Evolutionary conservation across 2,797 vertebrate species (phyloP).

Genomic region (Clarias pachynema): DNA sequence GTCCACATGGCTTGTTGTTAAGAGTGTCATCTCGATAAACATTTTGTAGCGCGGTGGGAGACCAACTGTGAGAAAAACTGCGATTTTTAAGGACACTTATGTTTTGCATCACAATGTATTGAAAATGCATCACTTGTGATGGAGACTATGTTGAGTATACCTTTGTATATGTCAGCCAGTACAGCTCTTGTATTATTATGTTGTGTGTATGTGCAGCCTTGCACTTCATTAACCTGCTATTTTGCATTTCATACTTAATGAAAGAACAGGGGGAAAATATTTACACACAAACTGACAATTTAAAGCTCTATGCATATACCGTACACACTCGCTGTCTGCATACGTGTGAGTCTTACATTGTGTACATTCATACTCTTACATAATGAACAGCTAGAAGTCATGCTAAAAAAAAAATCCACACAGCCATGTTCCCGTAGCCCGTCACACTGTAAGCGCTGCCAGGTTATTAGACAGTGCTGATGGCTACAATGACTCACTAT

Average conservation of each 20-base stretch:
- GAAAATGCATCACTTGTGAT: too few species aligned
- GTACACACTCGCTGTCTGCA: conserved; percentile 28
- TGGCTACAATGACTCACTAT: conserved; percentile 29
- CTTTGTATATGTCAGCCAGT: too few species aligned
- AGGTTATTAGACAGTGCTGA: conserved; percentile 46
- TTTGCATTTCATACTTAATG: not conserved
- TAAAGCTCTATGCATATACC: not conserved
- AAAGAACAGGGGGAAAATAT: not conserved
- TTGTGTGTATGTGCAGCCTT: not conserved
- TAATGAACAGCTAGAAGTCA: conserved; percentile 52
- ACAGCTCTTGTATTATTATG: too few species aligned
- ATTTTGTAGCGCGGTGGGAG: too few species aligned
- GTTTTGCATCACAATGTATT: too few species aligned
- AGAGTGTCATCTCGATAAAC: too few species aligned
- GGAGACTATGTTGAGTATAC: too few species aligned
- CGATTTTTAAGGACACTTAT: too few species aligned
- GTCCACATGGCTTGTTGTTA: too few species aligned
- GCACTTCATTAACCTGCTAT: not conserved
- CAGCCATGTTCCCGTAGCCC: conserved; percentile 20
- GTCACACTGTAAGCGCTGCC: conserved; percentile 14
- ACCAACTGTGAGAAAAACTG: too few species aligned
- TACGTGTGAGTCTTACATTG: conserved; percentile 8
- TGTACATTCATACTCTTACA: conserved; percentile 14
- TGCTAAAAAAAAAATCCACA: conserved; percentile 51
- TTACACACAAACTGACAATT: conserved; percentile 8